phyloP scores from a whole-genome alignment of 2,797 vertebrate genomes.

The Chiropotes sagulatus region DNA sequence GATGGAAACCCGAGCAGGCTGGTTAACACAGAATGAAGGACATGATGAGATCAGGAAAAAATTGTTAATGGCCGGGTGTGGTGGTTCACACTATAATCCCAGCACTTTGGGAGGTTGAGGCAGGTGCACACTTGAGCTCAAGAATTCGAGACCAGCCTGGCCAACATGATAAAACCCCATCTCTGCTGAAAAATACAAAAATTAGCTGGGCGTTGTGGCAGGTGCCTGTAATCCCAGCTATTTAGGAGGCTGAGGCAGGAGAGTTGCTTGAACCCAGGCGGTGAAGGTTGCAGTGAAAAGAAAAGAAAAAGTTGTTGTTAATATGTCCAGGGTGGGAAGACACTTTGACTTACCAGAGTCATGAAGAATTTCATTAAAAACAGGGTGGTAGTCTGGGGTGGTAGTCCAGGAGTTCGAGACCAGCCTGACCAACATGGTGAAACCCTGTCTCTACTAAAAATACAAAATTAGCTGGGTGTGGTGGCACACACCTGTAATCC shows the following conservation, averaged over 20 bases:
- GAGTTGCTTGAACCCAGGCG: not conserved
- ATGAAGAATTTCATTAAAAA: conserved; percentile 19
- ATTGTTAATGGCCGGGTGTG: fast-evolving
- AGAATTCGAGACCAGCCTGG: not conserved
- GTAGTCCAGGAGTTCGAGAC: not conserved
- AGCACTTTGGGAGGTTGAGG: not conserved
- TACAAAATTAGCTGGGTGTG: too few relatives aligned
- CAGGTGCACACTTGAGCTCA: not conserved
- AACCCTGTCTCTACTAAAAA: too few relatives aligned
- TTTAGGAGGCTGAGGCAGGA: not conserved
- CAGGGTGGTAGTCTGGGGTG: not conserved
- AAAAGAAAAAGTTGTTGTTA: not conserved
- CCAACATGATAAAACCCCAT: not conserved
- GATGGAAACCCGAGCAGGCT: not conserved
- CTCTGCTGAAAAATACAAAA: not conserved
- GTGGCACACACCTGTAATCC: too few relatives aligned
- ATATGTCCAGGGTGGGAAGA: too few relatives aligned
- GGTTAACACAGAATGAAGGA: not conserved
- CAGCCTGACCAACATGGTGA: not conserved
- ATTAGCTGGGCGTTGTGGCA: not conserved
- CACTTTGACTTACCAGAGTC: not conserved
- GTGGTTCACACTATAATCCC: not conserved
- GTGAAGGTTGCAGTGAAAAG: not conserved
- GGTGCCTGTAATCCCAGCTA: not conserved
- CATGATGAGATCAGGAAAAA: not conserved